Base-by-base conservation (phyloP, 1,140 invertebrate genomes). In the Drosophila chauvacae region DNA sequence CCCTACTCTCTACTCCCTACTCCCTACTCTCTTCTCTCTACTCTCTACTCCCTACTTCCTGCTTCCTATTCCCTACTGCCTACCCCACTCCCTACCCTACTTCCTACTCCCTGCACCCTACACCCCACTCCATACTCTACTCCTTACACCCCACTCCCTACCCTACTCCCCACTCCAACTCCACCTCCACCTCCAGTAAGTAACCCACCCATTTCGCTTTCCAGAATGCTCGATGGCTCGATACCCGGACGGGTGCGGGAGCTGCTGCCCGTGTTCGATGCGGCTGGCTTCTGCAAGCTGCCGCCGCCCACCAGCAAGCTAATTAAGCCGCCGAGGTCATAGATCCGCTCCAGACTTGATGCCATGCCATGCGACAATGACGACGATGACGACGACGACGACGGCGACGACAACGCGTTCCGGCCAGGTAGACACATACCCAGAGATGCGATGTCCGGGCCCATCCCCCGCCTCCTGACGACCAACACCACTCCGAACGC, bases 231-330 rank as follows among this genome's bases (percentile, higher is more conserved):
- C 28, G 94, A 93, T 41, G 94, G 94, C 7, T 94, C 93, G 11
- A 93, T 94, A 47, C 94, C 94, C 26, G 95, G 96, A 65, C 94
- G 95, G 88, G 96, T 96, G 56, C 94, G 96, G 66, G 96, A 96
- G 81, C 93, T 97, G 50, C 93, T 97, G 65, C 96, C 96, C 35
- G 96, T 97, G 18, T 97, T 97, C 91, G 96, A 97, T 92, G 95
- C 96, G 80, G 94, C 96, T 65, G 96, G 96, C 14, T 97, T 97
- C 92, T 92, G 91, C 83, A 96, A 96, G 93, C 95, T 97, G 92
- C 95, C 96, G 42, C 95, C 96, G 74, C 96, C 96, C 59, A 94
- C 96, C 7, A 96, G 95, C 77, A 95, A 96, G 80, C 94, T 95
- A 76, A 95, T 97, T 79, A 97, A 96, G 90, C 96, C 96, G n/a